Evolutionary conservation across 2,888 invertebrate genomes (phyloP).

Genomic region (Acanthosepion pharaonis): DNA sequence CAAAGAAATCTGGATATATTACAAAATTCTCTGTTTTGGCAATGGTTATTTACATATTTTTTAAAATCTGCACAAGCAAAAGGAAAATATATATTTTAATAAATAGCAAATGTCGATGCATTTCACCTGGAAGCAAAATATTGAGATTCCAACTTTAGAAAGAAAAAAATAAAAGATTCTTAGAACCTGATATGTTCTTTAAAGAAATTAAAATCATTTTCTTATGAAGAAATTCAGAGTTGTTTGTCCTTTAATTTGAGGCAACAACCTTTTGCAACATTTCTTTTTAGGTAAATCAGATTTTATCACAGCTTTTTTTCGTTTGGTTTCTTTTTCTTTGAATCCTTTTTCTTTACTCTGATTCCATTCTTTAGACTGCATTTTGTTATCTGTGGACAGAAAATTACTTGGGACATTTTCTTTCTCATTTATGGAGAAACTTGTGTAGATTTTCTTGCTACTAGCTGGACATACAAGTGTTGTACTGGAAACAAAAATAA

Average conservation of each 20-base stretch:
- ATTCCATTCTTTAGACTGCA: neutral
- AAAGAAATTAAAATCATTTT: neutral
- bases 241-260: constrained; percentile 65
- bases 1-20: no score
- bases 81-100: no score
- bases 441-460: constrained; percentile 52
- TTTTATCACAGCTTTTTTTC: constrained; percentile 51
- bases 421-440: neutral
- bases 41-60: no score
- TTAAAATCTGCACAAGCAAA: no score
- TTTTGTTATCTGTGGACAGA: neutral
- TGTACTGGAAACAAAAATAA: constrained; percentile 57
- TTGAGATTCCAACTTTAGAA: no score
- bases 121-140: no score
- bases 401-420: neutral
- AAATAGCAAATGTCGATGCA: no score
- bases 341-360: neutral
- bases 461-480: constrained; percentile 60
- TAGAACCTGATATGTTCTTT: no score
- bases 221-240: neutral
- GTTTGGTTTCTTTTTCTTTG: neutral
- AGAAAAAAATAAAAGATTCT: no score
- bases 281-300: constrained; percentile 55
- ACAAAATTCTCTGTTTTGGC: no score
- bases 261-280: constrained; percentile 60